Evolutionary conservation across 1,140 invertebrate species (phyloP), one percentile per base, ranked within the genome.

Genomic region (Carposina sasakii): DNA sequence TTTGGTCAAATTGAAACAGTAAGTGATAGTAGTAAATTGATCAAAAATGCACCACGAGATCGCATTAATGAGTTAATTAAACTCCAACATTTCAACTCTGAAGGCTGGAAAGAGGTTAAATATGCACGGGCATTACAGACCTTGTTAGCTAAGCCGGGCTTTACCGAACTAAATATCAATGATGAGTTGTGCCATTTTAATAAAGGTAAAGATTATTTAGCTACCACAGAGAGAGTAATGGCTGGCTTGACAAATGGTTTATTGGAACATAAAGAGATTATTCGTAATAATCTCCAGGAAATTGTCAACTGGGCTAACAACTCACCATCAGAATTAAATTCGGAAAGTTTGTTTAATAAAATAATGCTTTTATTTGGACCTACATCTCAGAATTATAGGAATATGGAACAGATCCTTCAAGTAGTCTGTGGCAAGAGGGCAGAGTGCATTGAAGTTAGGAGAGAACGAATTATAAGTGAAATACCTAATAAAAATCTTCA

Each of bases 1-100:
- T 30, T 44, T 15, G 42, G 23, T 13, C n/a, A 44, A 13, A 44
- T 44, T 10, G 4, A 44, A 28, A 44, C 42, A 10, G 24, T 28
- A 13, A 28, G 15, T 30, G 42, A 44, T 19, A 17, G 12, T 19
- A 28, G 10, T 12, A 44, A 44, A 44, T 9, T 28, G 1, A 44
- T 44, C 8, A 44, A 44, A 24, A 1, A 2, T 6, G 42, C 26
- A 13, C 3, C 23, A 15, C 16, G 22, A 8, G 13, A 9, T 16
- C 13, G 26, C 6, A 15, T 44, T 12, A 17, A 44, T 13, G 13
- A 24, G 3, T 26, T 26, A 26, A 34, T 34, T 5, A 4, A 13
- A 34, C 15, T 12, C 4, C 33, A 34, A 16, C 33, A 34, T 13
- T 34, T 12, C 15, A 34, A 34, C 15, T 5, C 4, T 34, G 33